A percentile compares a stretch with the other conserved stretches of the same genome.
Conservation (phyloP, 2,797 vertebrate species). For the Paguma larvata region DNA sequence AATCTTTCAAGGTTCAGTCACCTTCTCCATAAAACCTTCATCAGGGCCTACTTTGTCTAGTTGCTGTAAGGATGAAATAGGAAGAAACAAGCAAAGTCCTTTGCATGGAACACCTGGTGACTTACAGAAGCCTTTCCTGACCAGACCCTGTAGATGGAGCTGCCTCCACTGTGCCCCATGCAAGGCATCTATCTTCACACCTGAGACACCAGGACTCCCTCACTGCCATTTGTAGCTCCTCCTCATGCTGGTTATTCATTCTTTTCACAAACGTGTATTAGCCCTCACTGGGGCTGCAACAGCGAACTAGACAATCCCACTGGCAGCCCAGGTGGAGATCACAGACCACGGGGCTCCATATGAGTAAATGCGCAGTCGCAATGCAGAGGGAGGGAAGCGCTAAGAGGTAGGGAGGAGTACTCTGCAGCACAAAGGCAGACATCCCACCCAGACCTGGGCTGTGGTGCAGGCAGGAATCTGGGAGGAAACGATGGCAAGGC, state of each 20-base stretch:
- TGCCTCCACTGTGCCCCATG: neutral
- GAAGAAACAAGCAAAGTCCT: neutral
- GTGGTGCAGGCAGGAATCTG: neutral
- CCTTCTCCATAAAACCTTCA: neutral
- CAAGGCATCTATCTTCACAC: neutral
- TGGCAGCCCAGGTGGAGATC: neutral
- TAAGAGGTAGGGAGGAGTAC: neutral
- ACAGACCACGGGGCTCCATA: neutral
- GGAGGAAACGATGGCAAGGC: neutral
- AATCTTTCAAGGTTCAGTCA: neutral
- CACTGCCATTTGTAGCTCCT: neutral
- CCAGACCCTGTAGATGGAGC: neutral
- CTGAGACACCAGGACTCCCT: neutral
- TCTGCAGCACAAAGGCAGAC: neutral
- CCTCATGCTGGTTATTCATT: neutral
- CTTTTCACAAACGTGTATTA: conserved; percentile 37
- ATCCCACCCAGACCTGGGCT: neutral
- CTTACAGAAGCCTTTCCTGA: neutral
- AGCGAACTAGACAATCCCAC: neutral
- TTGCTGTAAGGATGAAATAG: neutral
- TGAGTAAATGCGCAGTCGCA: neutral
- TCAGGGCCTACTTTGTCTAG: neutral
- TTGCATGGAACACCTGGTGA: neutral
- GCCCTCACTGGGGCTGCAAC: neutral
- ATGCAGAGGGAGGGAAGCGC: fast-evolving